Percentiles rank a stretch among this genome's conserved stretches.
These are phyloP conservation scores for Phenganax subtilis DNA, from an alignment of 92 coral and sea anemone genomes.

Conservation along the genomic window DNA sequence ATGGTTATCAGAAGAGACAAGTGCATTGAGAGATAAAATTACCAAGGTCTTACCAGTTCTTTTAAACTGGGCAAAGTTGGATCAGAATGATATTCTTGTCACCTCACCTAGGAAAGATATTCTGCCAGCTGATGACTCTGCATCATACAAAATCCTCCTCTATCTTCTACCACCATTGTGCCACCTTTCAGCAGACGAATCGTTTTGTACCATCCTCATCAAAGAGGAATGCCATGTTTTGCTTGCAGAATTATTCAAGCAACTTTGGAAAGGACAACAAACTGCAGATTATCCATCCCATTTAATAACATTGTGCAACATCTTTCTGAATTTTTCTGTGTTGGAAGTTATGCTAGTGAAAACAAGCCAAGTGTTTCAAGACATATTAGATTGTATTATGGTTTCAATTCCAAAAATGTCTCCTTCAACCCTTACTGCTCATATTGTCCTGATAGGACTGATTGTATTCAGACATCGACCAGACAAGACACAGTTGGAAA, in stretches of 20 bases:
- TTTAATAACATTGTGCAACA: slow-evolving; percentile 61
- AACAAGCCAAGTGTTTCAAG: slow-evolving; percentile 39
- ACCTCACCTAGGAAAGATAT: not conserved
- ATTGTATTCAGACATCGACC: slow-evolving; percentile 50
- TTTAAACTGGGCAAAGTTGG: slow-evolving; percentile 55
- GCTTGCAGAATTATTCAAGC: slow-evolving; percentile 54
- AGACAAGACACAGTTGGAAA: slow-evolving; percentile 4
- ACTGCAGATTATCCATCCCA: slow-evolving; percentile 41
- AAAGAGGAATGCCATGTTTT: slow-evolving; percentile 48
- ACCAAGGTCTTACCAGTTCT: slow-evolving; percentile 67
- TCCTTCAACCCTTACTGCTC: slow-evolving; percentile 42
- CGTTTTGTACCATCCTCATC: slow-evolving; percentile 61
- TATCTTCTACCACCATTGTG: slow-evolving; percentile 82
- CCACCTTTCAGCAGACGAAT: slow-evolving; percentile 85
- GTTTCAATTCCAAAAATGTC: slow-evolving; percentile 39
- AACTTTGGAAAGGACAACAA: slow-evolving; percentile 50
- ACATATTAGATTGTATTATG: slow-evolving; percentile 44
- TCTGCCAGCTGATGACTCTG: slow-evolving; percentile 5
- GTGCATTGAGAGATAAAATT: slow-evolving; percentile 68
- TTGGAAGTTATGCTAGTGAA: slow-evolving; percentile 60
- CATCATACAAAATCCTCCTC: slow-evolving; percentile 45
- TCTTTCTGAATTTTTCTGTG: slow-evolving; percentile 74
- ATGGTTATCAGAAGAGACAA: slow-evolving; percentile 93
- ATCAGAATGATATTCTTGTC: slow-evolving; percentile 8
- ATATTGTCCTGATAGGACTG: slow-evolving; percentile 68